These are phyloP conservation scores for Trichogramma dendrolimi DNA, from an alignment of 2,888 invertebrate species.

Conservation along the genomic window DNA sequence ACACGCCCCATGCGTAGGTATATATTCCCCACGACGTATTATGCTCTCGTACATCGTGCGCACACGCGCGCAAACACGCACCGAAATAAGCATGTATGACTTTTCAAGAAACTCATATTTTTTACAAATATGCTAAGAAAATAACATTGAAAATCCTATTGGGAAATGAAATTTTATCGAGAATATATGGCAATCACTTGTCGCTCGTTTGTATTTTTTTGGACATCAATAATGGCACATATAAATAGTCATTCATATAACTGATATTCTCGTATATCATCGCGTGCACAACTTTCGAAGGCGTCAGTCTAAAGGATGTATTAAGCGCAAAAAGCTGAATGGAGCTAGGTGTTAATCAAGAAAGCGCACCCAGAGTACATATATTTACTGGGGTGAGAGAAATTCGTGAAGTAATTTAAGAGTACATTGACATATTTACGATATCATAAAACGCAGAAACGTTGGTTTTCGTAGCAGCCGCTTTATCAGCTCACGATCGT, in stretches of 20 bases:
- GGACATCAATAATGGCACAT: too few species aligned
- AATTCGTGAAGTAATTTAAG: constrained; percentile 40
- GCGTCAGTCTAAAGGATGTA: background rate
- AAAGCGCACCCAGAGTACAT: background rate
- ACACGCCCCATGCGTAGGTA: constrained; percentile 33
- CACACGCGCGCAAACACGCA: background rate
- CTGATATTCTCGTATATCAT: background rate
- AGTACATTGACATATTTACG: constrained; percentile 48
- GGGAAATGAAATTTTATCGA: too few species aligned
- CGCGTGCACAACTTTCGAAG: background rate
- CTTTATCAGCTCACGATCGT: background rate
- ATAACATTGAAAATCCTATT: too few species aligned
- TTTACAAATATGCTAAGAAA: too few species aligned
- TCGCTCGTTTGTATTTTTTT: too few species aligned
- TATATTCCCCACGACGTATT: constrained; percentile 26
- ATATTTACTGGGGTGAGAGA: constrained; percentile 1
- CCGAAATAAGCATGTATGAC: constrained; percentile 15
- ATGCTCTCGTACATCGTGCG: background rate
- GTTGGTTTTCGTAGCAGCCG: constrained; percentile 18
- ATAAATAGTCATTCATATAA: background rate
- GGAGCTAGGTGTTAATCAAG: background rate
- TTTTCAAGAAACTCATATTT: too few species aligned
- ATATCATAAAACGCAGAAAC: constrained; percentile 41
- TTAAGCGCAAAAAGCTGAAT: background rate
- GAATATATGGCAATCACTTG: too few species aligned